phyloP scores from a whole-genome alignment of 2,113 vertebrate genomes.

The Propithecus coquereli region DNA sequence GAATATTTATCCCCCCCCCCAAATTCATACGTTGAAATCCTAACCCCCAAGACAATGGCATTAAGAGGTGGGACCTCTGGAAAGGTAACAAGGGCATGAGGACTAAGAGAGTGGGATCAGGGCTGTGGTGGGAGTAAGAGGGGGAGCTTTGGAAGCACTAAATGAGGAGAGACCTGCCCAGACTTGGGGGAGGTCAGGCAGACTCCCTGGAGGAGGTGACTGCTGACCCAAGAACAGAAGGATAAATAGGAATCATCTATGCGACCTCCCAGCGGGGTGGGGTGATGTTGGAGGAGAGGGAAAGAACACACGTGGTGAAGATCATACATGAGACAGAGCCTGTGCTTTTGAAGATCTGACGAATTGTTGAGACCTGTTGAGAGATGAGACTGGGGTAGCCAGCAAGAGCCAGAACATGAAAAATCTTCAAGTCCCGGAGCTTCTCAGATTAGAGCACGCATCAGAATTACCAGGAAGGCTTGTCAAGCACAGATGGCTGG shows the following conservation, averaged over 20 bases:
- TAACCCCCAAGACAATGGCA: neutral
- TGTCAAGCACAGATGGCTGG: neutral
- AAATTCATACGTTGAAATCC: neutral
- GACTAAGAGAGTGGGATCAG: neutral
- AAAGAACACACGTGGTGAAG: neutral
- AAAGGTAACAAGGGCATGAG: neutral
- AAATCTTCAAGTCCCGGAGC: neutral
- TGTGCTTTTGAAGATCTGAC: neutral
- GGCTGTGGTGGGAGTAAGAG: neutral
- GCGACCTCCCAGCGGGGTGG: neutral
- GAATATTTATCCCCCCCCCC: neutral
- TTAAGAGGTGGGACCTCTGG: neutral
- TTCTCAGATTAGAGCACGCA: neutral
- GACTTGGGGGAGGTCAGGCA: neutral
- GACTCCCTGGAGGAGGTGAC: neutral
- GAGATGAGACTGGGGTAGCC: neutral
- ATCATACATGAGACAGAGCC: neutral
- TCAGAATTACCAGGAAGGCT: neutral
- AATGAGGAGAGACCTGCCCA: neutral
- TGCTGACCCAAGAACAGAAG: neutral
- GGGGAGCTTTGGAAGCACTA: neutral
- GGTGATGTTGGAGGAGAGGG: neutral
- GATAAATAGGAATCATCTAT: neutral
- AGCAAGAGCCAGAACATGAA: neutral
- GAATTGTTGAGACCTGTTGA: neutral